Base-by-base conservation (phyloP, 2,888 invertebrate genomes). In the Malacosoma neustria region DNA sequence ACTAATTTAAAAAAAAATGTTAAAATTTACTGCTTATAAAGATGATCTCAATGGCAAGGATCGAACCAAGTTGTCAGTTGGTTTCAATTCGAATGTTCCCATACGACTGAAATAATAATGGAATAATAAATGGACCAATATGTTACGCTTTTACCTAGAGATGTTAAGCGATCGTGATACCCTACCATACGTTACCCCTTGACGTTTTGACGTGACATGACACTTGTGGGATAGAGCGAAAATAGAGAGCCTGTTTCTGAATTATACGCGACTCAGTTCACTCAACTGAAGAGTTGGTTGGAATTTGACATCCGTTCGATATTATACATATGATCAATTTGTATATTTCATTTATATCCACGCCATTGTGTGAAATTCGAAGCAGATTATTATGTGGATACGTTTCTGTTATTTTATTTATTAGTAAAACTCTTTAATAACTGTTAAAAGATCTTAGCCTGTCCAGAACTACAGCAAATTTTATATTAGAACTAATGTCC, bases 121-220 rank as follows among this genome's bases (percentile, higher is more conserved):
- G 5, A 22, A 5, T 22, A 22, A 22, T 22, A 22, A 22, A 22
- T 22, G 9, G 22, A 22, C 5, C 22, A 22, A 22, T 22, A 9
- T 22, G 6, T 22, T 22, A 22, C 9, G 22, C 22, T 6, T 22
- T 9, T 22, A 9, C 22, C 22, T 22, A 22, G 22, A 9, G 22
- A 22, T 22, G 22, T 22, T 7, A 22, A 22, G 14, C 32, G 32
- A 45, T 42, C 43, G 43, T 33, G 13, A 38, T 47, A 49, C 49
- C 46, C 46, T 51, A 49, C 56, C 49, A 49, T 48, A 49, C 55
- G 47, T 50, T 52, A 35, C 37, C 14, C 49, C 45, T 41, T 63
- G 68, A 63, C 66, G 51, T 61, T 65, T 63, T 66, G 73, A 70
- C 67, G 53, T 65, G 66, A 61, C 66, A 57, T 67, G 71, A 67